Base-by-base conservation (phyloP, 2,113 vertebrate genomes). In the Tachysurus fulvidraco region DNA sequence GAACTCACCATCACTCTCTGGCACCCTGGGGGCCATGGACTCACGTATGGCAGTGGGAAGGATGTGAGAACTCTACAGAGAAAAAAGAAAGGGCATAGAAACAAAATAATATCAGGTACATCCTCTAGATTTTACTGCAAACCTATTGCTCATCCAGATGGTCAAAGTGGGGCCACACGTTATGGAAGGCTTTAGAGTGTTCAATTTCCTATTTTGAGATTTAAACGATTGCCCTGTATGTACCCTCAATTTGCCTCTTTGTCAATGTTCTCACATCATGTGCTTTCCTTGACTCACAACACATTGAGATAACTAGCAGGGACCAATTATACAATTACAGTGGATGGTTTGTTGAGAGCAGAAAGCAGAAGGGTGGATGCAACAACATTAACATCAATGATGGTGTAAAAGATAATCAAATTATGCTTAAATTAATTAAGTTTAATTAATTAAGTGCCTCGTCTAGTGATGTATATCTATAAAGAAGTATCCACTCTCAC, bases 1-100 rank as follows among this genome's bases (percentile, higher is more conserved):
- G 9, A 10, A 88, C 91, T 83, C 14, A 94, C 93, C 91, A 0
- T 91, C 88, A 64, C 88, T 85, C 36, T 89, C 87, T 44, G 89
- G 3, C 8, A 93, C 84, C 91, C 89, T 60, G 92, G 93, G 88
- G 89, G 88, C 78, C 85, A 91, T 90, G 0, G 91, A 93, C 83
- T 54, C 85, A 76, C 87, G 79, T 60, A 88, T 93, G 0, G 79
- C 93, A 88, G 92, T 88, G 65, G 89, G 90, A 88, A 44, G 76
- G 81, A 92, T 2, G 92, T 93, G 89, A 90, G 92, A 91, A 46
- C 91, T 94, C 96, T 97, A 93, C 92, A 92, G 93, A 89, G 87
- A 67, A 25, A 88, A 81, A 10, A 84, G 59, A 67, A 78, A 52
- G 28, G 81, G 28, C 11, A n/a, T 69, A 10, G 14, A n/a, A 65